Base-by-base conservation (phyloP, 2,797 vertebrate species). In the Saxicola maurus region DNA sequence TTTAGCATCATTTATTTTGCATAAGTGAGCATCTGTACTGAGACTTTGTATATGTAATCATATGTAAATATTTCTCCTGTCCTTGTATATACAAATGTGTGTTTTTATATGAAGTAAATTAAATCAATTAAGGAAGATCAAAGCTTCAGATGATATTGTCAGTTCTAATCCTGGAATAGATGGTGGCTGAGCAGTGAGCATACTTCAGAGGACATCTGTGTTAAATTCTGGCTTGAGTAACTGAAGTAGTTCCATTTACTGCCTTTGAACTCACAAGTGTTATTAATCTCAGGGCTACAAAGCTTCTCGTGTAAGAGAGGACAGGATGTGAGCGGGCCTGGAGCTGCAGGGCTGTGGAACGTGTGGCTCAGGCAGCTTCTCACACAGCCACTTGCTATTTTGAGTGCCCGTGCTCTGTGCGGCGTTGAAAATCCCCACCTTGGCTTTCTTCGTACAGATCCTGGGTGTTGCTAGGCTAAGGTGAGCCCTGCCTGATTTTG, bases 41-140 rank as follows among this genome's bases (percentile, higher is more conserved):
- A 85, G 35, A 30, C 67, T 87, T 42, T 77, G 46, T 94, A 4
- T 91, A 83, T 94, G 64, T 81, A 76, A 89, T 62, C 20, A 8
- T 65, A 62, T 94, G 87, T 95, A 94, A 86, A 91, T 95, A 92
- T 64, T 52, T 95, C 55, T 89, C 37, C n/a, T 1, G 0, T 75
- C 6, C 60, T 88, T 96, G 84, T 95, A 91, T 60, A 94, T 82
- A 95, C 7, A 45, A 85, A 33, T 17, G 13, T 55, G 45, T 93
- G 66, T 46, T 94, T 91, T 94, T 95, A 92, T 93, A 94, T 37
- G 14, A 91, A 92, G 30, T 90, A 94, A 93, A 89, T 95, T 92
- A 94, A 97, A 82, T 51, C 55, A 65, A 71, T 86, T 69, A 74
- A 90, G 48, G 68, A 84, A 81, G 60, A 81, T 87, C 57, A 68